phyloP scores from a whole-genome alignment of 2,888 invertebrate species.

The Amorpha juglandis region DNA sequence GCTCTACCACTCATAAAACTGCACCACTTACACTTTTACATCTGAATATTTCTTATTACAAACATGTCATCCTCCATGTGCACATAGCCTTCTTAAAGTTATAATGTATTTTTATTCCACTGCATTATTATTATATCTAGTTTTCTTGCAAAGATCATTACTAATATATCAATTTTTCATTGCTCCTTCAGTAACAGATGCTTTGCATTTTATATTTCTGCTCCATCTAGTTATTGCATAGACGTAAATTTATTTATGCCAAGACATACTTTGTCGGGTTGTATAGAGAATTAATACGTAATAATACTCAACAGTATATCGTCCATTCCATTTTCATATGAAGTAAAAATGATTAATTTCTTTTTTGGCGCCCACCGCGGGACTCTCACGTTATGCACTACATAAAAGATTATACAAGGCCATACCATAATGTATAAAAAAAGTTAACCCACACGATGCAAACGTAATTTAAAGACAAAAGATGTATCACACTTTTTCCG shows the following conservation, averaged over 20 bases:
- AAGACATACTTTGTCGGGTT: neutral
- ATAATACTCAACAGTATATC: neutral
- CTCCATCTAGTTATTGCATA: neutral
- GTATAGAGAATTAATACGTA: neutral
- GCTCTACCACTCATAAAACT: no score
- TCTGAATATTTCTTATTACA: neutral
- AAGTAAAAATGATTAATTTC: neutral
- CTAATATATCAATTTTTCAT: neutral
- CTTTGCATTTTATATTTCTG: neutral
- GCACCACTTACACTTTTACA: no score
- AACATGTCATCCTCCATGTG: neutral
- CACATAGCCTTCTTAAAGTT: neutral
- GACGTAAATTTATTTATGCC: neutral
- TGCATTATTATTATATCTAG: neutral
- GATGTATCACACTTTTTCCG: slow-evolving; percentile 47
- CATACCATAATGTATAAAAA: slow-evolving; percentile 25
- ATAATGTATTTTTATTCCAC: neutral
- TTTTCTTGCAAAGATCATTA: neutral
- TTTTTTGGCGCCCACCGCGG: neutral
- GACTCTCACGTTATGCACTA: slow-evolving; percentile 16
- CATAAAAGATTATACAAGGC: slow-evolving; percentile 30
- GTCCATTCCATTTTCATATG: neutral
- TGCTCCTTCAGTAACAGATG: neutral
- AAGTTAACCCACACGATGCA: slow-evolving; percentile 27
- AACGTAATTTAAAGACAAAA: slow-evolving; percentile 52